Percentiles rank a stretch among this genome's conserved stretches.
Conservation (phyloP, 2,888 invertebrate genomes). For the Protodeltote pygarga region DNA sequence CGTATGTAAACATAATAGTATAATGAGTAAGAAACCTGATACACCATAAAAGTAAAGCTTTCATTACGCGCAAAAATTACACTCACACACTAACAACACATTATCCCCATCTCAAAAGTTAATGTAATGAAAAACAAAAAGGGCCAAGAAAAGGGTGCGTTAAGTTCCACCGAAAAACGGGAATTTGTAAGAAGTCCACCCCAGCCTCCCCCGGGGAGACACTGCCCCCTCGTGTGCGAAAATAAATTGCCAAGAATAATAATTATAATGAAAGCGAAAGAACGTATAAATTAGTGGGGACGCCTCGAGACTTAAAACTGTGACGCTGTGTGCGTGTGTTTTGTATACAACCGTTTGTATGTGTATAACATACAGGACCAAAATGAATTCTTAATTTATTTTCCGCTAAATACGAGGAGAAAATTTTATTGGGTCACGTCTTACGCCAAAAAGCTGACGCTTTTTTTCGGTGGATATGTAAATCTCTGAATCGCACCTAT, state of each 20-base stretch:
- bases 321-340: slow-evolving; percentile 60
- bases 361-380: slow-evolving; percentile 44
- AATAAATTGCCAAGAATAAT: slow-evolving; percentile 88
- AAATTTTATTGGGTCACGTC: slow-evolving; percentile 43
- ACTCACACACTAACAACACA: slow-evolving; percentile 80
- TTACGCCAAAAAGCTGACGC: slow-evolving; percentile 28
- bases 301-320: slow-evolving; percentile 76
- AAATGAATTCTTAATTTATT: slow-evolving; percentile 50
- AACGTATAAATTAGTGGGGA: slow-evolving; percentile 87
- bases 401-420: slow-evolving; percentile 33
- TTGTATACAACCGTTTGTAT: slow-evolving; percentile 45
- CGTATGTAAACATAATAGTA: not conserved
- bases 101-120: slow-evolving; percentile 85
- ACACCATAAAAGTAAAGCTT: slow-evolving; percentile 51
- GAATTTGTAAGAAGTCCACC: slow-evolving; percentile 85
- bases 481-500: slow-evolving; percentile 28
- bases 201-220: slow-evolving; percentile 64
- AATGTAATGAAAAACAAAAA: slow-evolving; percentile 88
- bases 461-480: slow-evolving; percentile 31
- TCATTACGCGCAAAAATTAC: slow-evolving; percentile 72
- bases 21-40: slow-evolving; percentile 21
- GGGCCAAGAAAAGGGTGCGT: slow-evolving; percentile 87
- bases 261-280: slow-evolving; percentile 88
- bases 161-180: slow-evolving; percentile 87
- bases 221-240: slow-evolving; percentile 86